Evolutionary conservation across 2,888 invertebrate genomes (phyloP), one percentile per base, ranked within the genome.

Genomic region (Phrixothrix hirtus): DNA sequence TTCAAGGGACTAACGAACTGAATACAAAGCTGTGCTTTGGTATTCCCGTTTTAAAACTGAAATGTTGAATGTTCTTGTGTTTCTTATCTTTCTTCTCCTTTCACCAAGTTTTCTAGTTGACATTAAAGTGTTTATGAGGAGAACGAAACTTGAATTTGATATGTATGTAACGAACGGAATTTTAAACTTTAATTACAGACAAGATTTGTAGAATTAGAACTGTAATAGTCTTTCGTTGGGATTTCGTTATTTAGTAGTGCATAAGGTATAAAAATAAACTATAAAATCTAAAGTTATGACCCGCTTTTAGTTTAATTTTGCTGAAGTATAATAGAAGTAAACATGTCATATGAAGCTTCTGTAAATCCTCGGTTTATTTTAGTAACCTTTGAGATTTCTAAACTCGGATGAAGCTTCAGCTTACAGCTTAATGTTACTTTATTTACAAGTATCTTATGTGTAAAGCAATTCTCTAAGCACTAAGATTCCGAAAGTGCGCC

Each of bases 231-330:
- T 46, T 44, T 43, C 45, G 39, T n/a, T n/a, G n/a, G 29, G 50
- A 50, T 48, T 31, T 39, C 55, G 56, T 59, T 61, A 61, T 61
- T 61, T 59, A 61, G 57, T 52, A 43, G 25, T 47, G 32, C 51
- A 61, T 61, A 61, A 61, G 58, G 49, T 57, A 61, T 56, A 55
- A 59, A 57, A 53, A 57, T 54, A 57, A 55, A 59, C 61, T 61
- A 57, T 57, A 61, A 57, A 61, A 57, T 59, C 57, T 55, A 56
- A 52, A 55, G 57, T 58, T 59, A 59, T 54, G 55, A 37, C 42
- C 35, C 36, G 52, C 55, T 57, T 58, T 58, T 49, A 53, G 60
- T 50, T 49, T 60, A 60, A 60, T 60, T 53, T 52, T 45, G 35
- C 31, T 32, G 44, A 31, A 34, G 11, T 26, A 34, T 55, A 51